These are phyloP conservation scores for Cheirogaleus major DNA, from an alignment of 2,797 vertebrate genomes.

Conservation along the genomic window DNA sequence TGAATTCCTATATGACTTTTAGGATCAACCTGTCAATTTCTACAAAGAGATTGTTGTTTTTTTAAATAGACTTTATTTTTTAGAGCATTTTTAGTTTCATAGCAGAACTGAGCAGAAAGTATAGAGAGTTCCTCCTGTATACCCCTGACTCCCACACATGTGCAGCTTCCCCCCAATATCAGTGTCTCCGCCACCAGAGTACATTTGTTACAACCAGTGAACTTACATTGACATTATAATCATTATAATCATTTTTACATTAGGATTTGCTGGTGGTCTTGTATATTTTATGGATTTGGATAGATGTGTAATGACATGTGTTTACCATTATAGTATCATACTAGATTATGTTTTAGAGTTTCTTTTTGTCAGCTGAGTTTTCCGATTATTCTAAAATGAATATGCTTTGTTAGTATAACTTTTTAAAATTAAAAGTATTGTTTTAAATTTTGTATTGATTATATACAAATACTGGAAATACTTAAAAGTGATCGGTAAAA, in stretches of 20 bases:
- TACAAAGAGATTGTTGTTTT: neutral
- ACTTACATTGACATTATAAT: rapidly evolving
- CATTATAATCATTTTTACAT: neutral
- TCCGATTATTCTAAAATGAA: neutral
- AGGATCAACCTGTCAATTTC: neutral
- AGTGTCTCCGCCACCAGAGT: rapidly evolving
- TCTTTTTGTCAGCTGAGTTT: neutral
- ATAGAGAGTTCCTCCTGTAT: neutral
- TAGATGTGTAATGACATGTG: neutral
- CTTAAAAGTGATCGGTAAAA: neutral
- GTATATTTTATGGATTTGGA: neutral
- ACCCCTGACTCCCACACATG: neutral
- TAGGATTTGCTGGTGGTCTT: neutral
- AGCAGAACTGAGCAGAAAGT: neutral
- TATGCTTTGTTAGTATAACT: neutral
- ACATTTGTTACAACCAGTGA: neutral
- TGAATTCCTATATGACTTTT: neutral
- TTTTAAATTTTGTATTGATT: neutral
- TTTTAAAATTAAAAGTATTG: neutral
- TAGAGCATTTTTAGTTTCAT: neutral
- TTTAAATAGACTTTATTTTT: neutral
- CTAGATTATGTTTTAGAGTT: neutral
- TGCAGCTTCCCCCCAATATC: no score
- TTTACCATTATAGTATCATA: neutral
- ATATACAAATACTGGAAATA: neutral